Evolutionary conservation across 2,113 vertebrate genomes (phyloP).

Genomic region (Xiphophorus maculatus): DNA sequence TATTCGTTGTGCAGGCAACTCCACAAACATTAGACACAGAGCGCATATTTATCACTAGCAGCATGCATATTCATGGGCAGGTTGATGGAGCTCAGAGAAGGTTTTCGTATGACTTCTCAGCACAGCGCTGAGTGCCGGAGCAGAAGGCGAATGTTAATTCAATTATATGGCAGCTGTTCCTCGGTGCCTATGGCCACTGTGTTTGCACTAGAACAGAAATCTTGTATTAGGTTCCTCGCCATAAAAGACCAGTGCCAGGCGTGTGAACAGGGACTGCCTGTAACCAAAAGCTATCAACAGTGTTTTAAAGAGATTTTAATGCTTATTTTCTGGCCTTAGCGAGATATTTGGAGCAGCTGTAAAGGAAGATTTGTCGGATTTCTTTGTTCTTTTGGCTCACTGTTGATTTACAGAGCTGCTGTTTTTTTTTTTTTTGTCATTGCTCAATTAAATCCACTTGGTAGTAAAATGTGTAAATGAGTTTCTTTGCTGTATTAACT

Average conservation of each 20-base stretch:
- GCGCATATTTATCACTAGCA: conserved; percentile 59
- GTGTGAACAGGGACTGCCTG: conserved; percentile 64
- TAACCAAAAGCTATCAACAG: conserved; percentile 72
- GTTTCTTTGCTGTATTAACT: conserved; percentile 48
- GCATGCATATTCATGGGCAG: conserved; percentile 77
- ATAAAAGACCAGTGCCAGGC: conserved; percentile 73
- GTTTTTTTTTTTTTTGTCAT: conserved; percentile 16
- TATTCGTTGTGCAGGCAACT: conserved; percentile 61
- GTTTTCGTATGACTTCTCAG: conserved; percentile 70
- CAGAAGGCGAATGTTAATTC: conserved; percentile 83
- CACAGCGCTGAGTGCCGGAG: conserved; percentile 71
- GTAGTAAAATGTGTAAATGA: conserved; percentile 63
- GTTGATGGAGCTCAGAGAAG: conserved; percentile 75
- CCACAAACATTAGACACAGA: conserved; percentile 62
- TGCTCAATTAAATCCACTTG: conserved; percentile 58
- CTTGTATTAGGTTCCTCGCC: conserved; percentile 73
- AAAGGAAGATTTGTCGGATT: conserved; percentile 54
- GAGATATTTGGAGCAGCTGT: conserved; percentile 43
- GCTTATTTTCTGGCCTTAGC: conserved; percentile 48
- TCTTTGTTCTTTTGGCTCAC: conserved; percentile 38
- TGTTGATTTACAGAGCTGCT: conserved; percentile 65
- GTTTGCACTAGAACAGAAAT: conserved; percentile 78
- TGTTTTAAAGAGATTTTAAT: conserved; percentile 71
- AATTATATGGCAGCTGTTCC: conserved; percentile 82
- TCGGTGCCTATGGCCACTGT: conserved; percentile 74